Evolutionary conservation across 1,140 invertebrate species (phyloP).

Genomic region (Cydia pomonella): DNA sequence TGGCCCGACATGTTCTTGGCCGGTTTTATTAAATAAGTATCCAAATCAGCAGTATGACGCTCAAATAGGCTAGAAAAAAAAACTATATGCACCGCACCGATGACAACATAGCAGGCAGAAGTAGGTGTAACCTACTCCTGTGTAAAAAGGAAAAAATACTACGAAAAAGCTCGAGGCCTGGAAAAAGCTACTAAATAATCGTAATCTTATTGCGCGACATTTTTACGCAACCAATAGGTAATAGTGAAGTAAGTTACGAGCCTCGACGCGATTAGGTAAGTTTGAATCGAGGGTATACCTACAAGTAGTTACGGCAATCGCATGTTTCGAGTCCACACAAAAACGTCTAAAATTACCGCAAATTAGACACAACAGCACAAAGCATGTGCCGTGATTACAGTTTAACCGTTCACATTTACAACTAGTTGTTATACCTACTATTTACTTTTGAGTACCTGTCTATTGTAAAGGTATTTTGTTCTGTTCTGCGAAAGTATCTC

Average conservation of each 20-base stretch:
- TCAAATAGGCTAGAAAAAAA: no score
- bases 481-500: no score
- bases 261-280: slow-evolving; percentile 32
- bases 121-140: background rate
- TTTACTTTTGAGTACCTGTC: background rate
- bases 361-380: slow-evolving; percentile 24
- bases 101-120: background rate
- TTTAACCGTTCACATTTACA: slow-evolving; percentile 20
- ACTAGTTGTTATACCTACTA: background rate
- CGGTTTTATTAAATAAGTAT: no score
- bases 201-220: slow-evolving; percentile 22
- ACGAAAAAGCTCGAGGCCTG: no score
- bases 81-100: no score
- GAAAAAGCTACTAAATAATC: no score
- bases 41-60: no score
- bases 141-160: background rate
- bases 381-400: slow-evolving; percentile 26
- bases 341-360: slow-evolving; percentile 32
- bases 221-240: background rate
- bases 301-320: slow-evolving; percentile 19
- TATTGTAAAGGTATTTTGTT: background rate
- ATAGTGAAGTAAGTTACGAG: background rate
- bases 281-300: slow-evolving; percentile 25
- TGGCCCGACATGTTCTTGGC: no score
- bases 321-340: slow-evolving; percentile 27